Percentiles rank a stretch among this genome's conserved stretches.
phyloP scores from a whole-genome alignment of 2,888 invertebrate genomes.

The Protula sp. region DNA sequence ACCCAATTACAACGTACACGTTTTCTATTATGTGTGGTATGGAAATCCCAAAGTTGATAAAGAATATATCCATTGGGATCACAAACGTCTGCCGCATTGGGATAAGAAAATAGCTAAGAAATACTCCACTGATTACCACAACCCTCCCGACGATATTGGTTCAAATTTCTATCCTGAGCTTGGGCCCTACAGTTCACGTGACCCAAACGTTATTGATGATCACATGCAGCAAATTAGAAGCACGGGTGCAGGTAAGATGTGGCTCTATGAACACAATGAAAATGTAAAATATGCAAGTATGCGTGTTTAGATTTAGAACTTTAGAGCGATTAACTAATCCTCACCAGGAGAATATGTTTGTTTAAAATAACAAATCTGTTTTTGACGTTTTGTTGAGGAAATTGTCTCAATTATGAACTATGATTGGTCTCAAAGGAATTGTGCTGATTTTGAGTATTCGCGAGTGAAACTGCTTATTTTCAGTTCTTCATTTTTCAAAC shows the following conservation, averaged over 20 bases:
- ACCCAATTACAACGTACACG: slow-evolving; percentile 46
- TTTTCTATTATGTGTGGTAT: slow-evolving; percentile 56
- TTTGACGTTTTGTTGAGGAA: too few species aligned
- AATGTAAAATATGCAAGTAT: too few species aligned
- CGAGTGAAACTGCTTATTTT: too few species aligned
- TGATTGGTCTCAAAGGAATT: too few species aligned
- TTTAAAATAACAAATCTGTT: neutral
- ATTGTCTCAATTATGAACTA: too few species aligned
- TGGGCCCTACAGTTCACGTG: slow-evolving; percentile 59
- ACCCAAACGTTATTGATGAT: slow-evolving; percentile 56
- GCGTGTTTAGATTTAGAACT: too few species aligned
- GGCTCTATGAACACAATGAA: neutral
- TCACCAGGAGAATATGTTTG: too few species aligned
- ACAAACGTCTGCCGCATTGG: slow-evolving; percentile 51
- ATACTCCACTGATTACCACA: slow-evolving; percentile 57
- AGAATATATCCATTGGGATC: slow-evolving; percentile 53
- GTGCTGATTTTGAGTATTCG: too few species aligned
- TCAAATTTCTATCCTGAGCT: slow-evolving; percentile 59
- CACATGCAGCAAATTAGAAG: slow-evolving; percentile 63
- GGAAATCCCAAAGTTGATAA: slow-evolving; percentile 44
- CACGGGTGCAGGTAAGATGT: slow-evolving; percentile 57
- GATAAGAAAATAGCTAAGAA: slow-evolving; percentile 47
- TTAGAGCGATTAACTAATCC: too few species aligned
- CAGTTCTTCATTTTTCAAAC: too few species aligned
- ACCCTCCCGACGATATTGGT: slow-evolving; percentile 59